phyloP scores from a whole-genome alignment of 2,888 invertebrate species.

The Mechanitis mazaeus region DNA sequence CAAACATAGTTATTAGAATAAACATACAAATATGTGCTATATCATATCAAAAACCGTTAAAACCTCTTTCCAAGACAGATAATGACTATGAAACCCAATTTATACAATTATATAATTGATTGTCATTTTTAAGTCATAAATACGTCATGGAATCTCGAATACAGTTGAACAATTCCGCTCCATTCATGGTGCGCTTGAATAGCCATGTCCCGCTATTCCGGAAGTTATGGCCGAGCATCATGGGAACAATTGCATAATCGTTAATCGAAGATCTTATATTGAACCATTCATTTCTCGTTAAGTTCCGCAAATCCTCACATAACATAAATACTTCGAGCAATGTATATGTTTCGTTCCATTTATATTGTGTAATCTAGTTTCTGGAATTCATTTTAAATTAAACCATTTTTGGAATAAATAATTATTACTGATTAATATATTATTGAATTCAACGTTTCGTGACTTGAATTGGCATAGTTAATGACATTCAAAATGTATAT shows the following conservation, averaged over 20 bases:
- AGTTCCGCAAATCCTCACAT: neutral
- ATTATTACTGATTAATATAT: too few relatives aligned
- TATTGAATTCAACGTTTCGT: too few relatives aligned
- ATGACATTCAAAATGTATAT: too few relatives aligned
- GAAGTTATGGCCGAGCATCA: slow-evolving; percentile 38
- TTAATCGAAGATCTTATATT: slow-evolving; percentile 15
- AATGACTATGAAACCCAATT: too few relatives aligned
- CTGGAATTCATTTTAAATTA: too few relatives aligned
- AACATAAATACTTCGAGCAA: slow-evolving; percentile 5
- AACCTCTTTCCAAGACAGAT: too few relatives aligned
- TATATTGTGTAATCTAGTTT: slow-evolving; percentile 6
- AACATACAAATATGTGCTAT: too few relatives aligned
- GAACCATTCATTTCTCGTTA: slow-evolving; percentile 18
- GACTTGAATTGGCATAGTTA: too few relatives aligned
- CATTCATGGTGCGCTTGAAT: slow-evolving; percentile 43
- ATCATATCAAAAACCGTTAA: too few relatives aligned
- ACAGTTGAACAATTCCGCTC: slow-evolving; percentile 45
- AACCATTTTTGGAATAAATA: too few relatives aligned
- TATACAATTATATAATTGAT: neutral
- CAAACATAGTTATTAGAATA: too few relatives aligned
- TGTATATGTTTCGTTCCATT: slow-evolving; percentile 14
- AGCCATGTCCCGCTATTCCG: slow-evolving; percentile 37
- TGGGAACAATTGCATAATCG: slow-evolving; percentile 38
- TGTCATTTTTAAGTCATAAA: slow-evolving; percentile 19
- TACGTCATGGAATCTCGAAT: slow-evolving; percentile 35